These are phyloP conservation scores for Leptosomus discolor DNA, from an alignment of 2,113 vertebrate genomes.

Conservation along the genomic window DNA sequence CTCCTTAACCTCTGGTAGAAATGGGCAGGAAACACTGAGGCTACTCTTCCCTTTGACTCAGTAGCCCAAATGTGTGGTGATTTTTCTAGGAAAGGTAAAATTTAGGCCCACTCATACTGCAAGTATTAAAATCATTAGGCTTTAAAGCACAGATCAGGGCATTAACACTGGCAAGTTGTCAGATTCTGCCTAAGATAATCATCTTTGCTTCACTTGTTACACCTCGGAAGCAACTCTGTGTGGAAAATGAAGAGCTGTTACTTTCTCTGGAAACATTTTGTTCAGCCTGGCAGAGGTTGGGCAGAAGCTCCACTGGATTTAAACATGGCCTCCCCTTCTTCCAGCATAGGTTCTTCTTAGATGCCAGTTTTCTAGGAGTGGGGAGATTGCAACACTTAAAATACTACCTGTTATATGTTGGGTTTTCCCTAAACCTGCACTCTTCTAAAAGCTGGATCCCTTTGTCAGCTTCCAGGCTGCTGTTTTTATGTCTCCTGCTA, in stretches of 20 bases:
- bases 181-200: neutral
- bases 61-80: neutral
- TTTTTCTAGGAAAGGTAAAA: neutral
- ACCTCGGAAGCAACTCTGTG: neutral
- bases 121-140: neutral
- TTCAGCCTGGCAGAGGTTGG: neutral
- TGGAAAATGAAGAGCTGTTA: neutral
- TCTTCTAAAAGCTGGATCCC: constrained; percentile 30
- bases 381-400: neutral
- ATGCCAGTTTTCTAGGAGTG: neutral
- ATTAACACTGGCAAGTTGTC: neutral
- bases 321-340: neutral
- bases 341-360: neutral
- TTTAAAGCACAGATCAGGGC: neutral
- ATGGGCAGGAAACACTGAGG: neutral
- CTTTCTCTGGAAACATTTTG: neutral
- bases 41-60: neutral
- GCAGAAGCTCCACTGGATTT: neutral
- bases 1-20: neutral
- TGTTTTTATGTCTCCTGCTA: constrained; percentile 17
- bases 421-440: neutral
- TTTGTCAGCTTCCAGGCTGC: constrained; percentile 48
- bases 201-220: neutral
- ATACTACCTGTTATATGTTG: neutral
- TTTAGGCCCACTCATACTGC: neutral